Evolutionary conservation across 2,888 invertebrate genomes (phyloP), one percentile per base, ranked within the genome.

Genomic region (Andrena marginata): DNA sequence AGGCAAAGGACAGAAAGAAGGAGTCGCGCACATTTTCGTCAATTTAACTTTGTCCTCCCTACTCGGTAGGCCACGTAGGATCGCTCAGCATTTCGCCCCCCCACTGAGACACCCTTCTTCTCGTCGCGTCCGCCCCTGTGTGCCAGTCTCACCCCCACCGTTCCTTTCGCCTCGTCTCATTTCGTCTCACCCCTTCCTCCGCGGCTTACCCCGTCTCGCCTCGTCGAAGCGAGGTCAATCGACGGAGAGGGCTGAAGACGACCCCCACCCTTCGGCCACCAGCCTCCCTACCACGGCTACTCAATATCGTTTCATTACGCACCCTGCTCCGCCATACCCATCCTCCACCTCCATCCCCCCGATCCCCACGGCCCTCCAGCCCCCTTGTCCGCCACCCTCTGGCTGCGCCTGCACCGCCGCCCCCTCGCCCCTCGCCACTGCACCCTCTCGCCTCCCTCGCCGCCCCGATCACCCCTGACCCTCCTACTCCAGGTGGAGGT

Each of bases 301-400:
- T 93, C 93, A 91, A 93, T 93, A 93, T 93, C 93, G 93, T 93
- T 93, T 93, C 93, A 93, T 93, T 93, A 93, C 93, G 93, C 93
- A 91, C 90, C 90, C 90, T 88, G 87, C 89, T 89, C 83, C 89
- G 77, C 87, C 87, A 80, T 82, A 67, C 83, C 82, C 69, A 77
- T 73, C 83, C 73, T 63, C 72, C 72, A 20, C 49, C 31, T 64
- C 82, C 80, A 63, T 10, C 23, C 80, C 77, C 81, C 49, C 71
- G 77, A 65, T 62, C 42, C 84, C 71, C 77, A 54, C 42, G 62
- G 35, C 80, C 80, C 77, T 67, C 76, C 74, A 71, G 75, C 84
- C 85, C 69, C 83, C 75, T 73, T 71, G 71, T 65, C 54, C 54
- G 20, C n/a, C 54, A 77, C 67, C 78, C 71, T 62, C 78, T 70